phyloP scores from a whole-genome alignment of 2,113 vertebrate genomes.

The Dromiciops gliroides region DNA sequence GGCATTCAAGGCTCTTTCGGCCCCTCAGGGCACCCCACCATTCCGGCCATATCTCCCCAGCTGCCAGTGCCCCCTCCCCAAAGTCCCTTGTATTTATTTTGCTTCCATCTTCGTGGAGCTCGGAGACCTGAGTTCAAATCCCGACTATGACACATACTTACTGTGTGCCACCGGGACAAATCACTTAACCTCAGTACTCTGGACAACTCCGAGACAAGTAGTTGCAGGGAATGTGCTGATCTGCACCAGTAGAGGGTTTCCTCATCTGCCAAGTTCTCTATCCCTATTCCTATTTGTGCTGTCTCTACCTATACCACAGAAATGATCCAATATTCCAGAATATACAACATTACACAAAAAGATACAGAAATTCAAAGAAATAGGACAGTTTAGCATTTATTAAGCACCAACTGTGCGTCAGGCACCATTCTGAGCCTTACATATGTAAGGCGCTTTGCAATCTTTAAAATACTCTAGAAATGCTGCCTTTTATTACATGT shows the following conservation, averaged over 20 bases:
- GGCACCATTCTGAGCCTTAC: background rate
- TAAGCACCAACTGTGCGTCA: background rate
- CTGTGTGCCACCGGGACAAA: background rate
- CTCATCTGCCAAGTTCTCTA: background rate
- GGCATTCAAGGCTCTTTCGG: background rate
- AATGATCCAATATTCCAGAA: background rate
- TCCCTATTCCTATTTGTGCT: too few relatives aligned
- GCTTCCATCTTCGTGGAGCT: background rate
- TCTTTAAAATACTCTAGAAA: background rate
- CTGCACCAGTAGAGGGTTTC: background rate
- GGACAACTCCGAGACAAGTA: background rate
- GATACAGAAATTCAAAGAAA: background rate
- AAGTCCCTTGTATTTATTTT: background rate
- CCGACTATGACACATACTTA: background rate
- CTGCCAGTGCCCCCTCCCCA: background rate
- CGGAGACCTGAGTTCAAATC: background rate
- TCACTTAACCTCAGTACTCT: background rate
- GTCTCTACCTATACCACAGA: background rate
- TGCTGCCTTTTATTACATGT: background rate
- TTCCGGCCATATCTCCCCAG: background rate
- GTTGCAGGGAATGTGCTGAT: background rate
- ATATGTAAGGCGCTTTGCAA: background rate
- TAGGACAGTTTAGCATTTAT: background rate
- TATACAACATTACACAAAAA: background rate
- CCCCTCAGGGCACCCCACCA: background rate